Conservation (phyloP, 2,888 invertebrate genomes). For the Acanthosoma haemorrhoidale region DNA sequence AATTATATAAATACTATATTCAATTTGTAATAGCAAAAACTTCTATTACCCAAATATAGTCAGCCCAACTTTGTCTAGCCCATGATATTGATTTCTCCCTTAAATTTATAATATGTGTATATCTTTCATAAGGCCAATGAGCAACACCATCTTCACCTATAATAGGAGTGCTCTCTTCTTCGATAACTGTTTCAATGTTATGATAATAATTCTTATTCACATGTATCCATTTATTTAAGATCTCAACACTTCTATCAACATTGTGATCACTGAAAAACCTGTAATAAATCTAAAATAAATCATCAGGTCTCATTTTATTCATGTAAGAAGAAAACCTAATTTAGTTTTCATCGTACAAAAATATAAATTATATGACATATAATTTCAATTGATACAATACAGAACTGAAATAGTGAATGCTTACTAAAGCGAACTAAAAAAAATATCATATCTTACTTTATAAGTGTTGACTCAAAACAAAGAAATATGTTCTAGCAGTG, state of each 20-base stretch:
- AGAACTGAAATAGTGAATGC: too few species aligned
- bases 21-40: too few species aligned
- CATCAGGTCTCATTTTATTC: too few species aligned
- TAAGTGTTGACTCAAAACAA: too few species aligned
- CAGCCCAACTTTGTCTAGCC: slow-evolving; percentile 77
- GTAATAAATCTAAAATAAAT: slow-evolving; percentile 41
- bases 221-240: slow-evolving; percentile 68
- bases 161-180: slow-evolving; percentile 48
- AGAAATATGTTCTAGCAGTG: too few species aligned
- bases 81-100: slow-evolving; percentile 69
- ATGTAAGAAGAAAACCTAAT: too few species aligned
- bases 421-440: too few species aligned
- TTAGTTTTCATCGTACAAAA: too few species aligned
- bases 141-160: slow-evolving; percentile 58
- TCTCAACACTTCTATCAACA: slow-evolving; percentile 65
- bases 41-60: slow-evolving; percentile 71
- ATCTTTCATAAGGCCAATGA: slow-evolving; percentile 72
- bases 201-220: slow-evolving; percentile 62
- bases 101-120: slow-evolving; percentile 69
- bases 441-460: too few species aligned
- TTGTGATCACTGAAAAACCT: slow-evolving; percentile 88
- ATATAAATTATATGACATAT: too few species aligned
- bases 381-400: too few species aligned
- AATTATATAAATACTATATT: too few species aligned
- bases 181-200: slow-evolving; percentile 57